Conservation (phyloP, 2,888 invertebrate species). For the Cryptus viduatorius region DNA sequence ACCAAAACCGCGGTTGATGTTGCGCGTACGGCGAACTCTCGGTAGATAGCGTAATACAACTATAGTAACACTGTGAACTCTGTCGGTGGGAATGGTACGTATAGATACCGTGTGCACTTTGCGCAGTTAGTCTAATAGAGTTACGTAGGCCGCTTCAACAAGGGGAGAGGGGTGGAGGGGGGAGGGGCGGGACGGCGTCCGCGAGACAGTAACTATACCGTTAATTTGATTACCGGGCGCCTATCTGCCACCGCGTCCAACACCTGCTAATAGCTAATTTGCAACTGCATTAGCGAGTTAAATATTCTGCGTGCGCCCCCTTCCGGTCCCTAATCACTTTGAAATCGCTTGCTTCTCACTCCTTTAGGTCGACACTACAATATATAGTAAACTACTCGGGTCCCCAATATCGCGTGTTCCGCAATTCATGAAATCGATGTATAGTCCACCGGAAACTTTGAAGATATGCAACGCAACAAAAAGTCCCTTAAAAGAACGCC, state of each 20-base stretch:
- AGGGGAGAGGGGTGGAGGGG: neutral
- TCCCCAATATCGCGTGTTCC: neutral
- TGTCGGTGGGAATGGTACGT: constrained; percentile 32
- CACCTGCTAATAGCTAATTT: constrained; percentile 81
- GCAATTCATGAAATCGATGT: neutral
- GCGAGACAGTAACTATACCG: constrained; percentile 78
- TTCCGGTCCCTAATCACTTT: constrained; percentile 73
- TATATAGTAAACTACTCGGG: neutral
- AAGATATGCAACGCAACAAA: no score
- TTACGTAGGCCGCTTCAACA: constrained; percentile 73
- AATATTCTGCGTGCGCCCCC: constrained; percentile 74
- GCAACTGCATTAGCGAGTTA: constrained; percentile 80
- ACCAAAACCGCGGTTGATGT: constrained; percentile 49
- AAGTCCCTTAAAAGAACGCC: no score
- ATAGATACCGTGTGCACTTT: constrained; percentile 73
- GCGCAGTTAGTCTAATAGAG: constrained; percentile 76
- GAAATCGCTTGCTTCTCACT: constrained; percentile 69
- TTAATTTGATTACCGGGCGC: constrained; percentile 78
- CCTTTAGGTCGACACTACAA: constrained; percentile 17
- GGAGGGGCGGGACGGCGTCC: constrained; percentile 53
- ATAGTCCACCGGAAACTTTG: no score
- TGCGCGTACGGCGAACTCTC: constrained; percentile 54
- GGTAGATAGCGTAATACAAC: constrained; percentile 54
- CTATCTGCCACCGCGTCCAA: constrained; percentile 77
- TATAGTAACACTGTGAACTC: constrained; percentile 52